Base-by-base conservation (phyloP, 2,888 invertebrate species). In the Meteorus cinctellus region DNA sequence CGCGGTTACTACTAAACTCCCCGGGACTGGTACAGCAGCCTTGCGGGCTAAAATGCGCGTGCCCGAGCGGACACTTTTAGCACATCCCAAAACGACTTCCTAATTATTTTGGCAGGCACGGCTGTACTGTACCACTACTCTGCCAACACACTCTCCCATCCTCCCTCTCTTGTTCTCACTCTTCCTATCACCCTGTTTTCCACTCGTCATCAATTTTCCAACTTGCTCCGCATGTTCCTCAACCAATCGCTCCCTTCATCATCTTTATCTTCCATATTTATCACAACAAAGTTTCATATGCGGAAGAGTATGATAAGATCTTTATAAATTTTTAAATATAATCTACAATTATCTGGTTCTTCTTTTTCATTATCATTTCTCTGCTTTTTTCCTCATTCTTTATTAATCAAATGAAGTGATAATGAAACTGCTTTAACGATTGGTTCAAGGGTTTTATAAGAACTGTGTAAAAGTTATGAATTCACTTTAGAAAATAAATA, bases 51-150 rank as follows among this genome's bases (percentile, higher is more conserved):
- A 89, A 88, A 87, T 84, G 86, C 87, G 86, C 87, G 87, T 86
- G 91, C 92, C 91, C 92, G 92, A 90, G 91, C 92, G 92, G 91
- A 93, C 91, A 90, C 89, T 91, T 92, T 91, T 92, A 92, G 91
- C 91, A 91, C 91, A 89, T 91, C 92, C 91, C 91, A 89, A 91
- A 91, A 92, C 92, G 92, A 92, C 93, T 93, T 93, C 93, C 93
- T 93, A 94, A 94, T 94, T 93, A 93, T 94, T 94, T 94, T 94
- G 94, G 94, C 94, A 94, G 92, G 92, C 81, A 77, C 82, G 77
- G 65, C 71, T 71, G 68, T 65, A 48, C 69, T 78, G 71, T 36
- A 69, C 48, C 27, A 63, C 51, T 29, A 59, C 27, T 71, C 29
- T 72, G 72, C 63, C 51, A 72, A 72, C 72, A 63, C 45, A 60